Evolutionary conservation across 2,113 vertebrate genomes (phyloP).

Genomic region (Mobula birostris): DNA sequence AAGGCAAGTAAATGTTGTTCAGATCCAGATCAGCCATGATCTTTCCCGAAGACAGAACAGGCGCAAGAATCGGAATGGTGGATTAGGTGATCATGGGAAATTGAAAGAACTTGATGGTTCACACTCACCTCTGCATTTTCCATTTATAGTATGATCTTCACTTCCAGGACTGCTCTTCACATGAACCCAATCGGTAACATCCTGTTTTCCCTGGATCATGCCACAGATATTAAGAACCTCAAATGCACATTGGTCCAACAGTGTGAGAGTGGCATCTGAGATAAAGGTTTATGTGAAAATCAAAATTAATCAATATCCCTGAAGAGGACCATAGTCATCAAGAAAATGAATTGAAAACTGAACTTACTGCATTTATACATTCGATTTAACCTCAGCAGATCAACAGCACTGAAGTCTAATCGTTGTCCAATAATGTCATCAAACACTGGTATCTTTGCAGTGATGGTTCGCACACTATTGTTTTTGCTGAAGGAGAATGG

Average conservation of each 20-base stretch:
- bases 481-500: constrained; percentile 84
- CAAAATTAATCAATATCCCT: neutral
- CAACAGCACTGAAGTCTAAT: constrained; percentile 72
- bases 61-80: too few species aligned
- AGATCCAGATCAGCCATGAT: too few species aligned
- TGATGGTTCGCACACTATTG: constrained; percentile 67
- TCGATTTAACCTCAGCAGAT: constrained; percentile 73
- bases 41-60: too few species aligned
- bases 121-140: constrained; percentile 66
- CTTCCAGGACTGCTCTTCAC: constrained; percentile 43
- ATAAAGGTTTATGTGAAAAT: constrained; percentile 2
- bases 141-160: constrained; percentile 68
- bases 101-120: too few species aligned
- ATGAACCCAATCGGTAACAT: constrained; percentile 70
- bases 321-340: too few species aligned
- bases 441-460: constrained; percentile 79
- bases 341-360: neutral
- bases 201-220: constrained; percentile 71
- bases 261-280: constrained; percentile 67
- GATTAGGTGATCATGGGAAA: neutral
- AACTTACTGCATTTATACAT: constrained; percentile 91
- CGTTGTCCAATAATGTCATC: constrained; percentile 77
- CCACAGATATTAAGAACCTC: constrained; percentile 78
- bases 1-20: too few species aligned
- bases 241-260: constrained; percentile 82